A percentile compares a stretch with the other conserved stretches of the same genome.
These are phyloP conservation scores for Tetheella fluctuosa DNA, from an alignment of 2,888 invertebrate species.

Conservation along the genomic window DNA sequence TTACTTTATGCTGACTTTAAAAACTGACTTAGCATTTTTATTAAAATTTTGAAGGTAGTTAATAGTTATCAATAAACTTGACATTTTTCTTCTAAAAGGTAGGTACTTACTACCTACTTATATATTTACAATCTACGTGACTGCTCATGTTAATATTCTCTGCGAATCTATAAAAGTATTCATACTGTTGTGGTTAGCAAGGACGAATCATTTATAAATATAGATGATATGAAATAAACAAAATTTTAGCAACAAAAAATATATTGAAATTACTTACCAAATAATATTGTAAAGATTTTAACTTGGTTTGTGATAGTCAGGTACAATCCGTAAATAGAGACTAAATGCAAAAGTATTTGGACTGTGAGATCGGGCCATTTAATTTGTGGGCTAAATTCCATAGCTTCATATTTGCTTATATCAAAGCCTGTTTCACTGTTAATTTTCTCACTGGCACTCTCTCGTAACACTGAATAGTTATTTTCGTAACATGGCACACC, in stretches of 20 bases:
- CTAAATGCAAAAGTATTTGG: conserved; percentile 88
- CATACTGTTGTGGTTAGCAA: not conserved
- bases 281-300: conserved; percentile 86
- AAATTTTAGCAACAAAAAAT: not conserved
- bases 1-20: no score
- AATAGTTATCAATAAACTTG: no score
- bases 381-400: conserved; percentile 85
- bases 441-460: conserved; percentile 49
- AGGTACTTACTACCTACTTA: no score
- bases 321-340: conserved; percentile 88
- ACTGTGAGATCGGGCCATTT: conserved; percentile 89
- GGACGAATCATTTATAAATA: not conserved
- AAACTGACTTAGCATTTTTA: no score
- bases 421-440: conserved; percentile 64
- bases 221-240: not conserved
- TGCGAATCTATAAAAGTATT: no score
- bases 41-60: no score
- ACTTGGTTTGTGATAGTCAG: conserved; percentile 83
- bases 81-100: no score
- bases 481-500: conserved; percentile 47
- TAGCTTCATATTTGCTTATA: conserved; percentile 66
- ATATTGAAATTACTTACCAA: conserved; percentile 85
- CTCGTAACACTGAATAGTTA: conserved; percentile 54
- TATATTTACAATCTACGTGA: no score
- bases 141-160: no score